These are phyloP conservation scores for Gryllus longicercus DNA, from an alignment of 2,888 invertebrate species.

Conservation along the genomic window DNA sequence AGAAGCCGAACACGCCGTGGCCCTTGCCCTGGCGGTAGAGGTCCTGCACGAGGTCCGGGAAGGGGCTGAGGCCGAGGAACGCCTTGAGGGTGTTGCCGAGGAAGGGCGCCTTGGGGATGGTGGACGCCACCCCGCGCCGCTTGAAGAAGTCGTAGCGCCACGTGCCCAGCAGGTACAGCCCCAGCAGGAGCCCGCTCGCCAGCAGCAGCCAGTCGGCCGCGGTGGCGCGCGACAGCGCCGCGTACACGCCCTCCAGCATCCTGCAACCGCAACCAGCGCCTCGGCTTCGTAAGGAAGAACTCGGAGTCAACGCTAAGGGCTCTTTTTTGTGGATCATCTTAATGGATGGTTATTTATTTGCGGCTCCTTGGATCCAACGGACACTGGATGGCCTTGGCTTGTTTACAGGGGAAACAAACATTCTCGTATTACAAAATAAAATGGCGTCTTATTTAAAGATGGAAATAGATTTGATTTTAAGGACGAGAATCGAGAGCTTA, in stretches of 20 bases:
- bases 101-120: not conserved
- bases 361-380: too few relatives aligned
- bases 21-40: not conserved
- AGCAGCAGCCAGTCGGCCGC: conserved; percentile 2
- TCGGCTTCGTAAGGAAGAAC: too few relatives aligned
- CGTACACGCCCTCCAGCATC: not conserved
- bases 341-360: too few relatives aligned
- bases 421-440: too few relatives aligned
- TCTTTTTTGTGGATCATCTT: too few relatives aligned
- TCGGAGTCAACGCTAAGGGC: too few relatives aligned
- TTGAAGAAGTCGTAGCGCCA: not conserved
- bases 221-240: not conserved
- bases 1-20: not conserved
- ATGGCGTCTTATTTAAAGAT: too few relatives aligned
- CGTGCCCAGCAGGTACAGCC: not conserved
- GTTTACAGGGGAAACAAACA: too few relatives aligned
- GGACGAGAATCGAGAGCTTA: too few relatives aligned
- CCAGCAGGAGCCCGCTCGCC: not conserved
- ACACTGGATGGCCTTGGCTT: too few relatives aligned
- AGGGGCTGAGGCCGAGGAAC: not conserved
- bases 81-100: not conserved
- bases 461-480: too few relatives aligned
- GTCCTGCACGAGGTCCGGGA: not conserved
- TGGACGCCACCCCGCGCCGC: not conserved
- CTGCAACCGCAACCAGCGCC: too few relatives aligned